phyloP scores from a whole-genome alignment of 2,888 invertebrate species.

The Nomada fabriciana region DNA sequence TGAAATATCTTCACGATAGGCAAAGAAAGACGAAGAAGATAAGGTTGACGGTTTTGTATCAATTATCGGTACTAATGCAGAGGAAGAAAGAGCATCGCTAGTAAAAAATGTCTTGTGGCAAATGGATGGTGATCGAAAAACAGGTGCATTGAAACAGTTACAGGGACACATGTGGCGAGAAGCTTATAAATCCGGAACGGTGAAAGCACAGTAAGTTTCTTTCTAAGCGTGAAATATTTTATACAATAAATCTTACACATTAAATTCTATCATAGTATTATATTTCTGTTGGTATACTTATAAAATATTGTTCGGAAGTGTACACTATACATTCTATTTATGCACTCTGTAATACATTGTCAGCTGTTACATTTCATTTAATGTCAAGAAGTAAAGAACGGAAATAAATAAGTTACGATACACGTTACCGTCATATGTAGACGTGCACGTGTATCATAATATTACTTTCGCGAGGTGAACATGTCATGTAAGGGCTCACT shows the following conservation, averaged over 20 bases:
- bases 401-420: conserved; percentile 1
- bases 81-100: conserved; percentile 87
- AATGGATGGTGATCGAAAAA: conserved; percentile 93
- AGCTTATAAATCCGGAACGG: conserved; percentile 91
- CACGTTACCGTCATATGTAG: neutral
- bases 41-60: conserved; percentile 86
- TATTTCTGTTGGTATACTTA: conserved; percentile 13
- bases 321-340: neutral
- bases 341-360: neutral
- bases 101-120: conserved; percentile 91
- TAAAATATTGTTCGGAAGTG: conserved; percentile 33
- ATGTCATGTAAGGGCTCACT: conserved; percentile 67
- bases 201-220: conserved; percentile 95
- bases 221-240: neutral
- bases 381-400: neutral
- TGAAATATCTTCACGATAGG: conserved; percentile 74
- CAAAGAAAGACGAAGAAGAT: conserved; percentile 86
- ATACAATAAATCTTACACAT: neutral
- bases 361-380: conserved; percentile 6
- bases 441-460: conserved; percentile 1
- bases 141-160: conserved; percentile 92
- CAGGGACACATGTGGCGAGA: conserved; percentile 96
- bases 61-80: conserved; percentile 86
- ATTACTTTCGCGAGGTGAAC: conserved; percentile 61
- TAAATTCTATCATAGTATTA: neutral